A percentile compares a stretch with the other conserved stretches of the same genome.
Conservation (phyloP, 2,888 invertebrate genomes). For the Gymnoscelis rufifasciata region DNA sequence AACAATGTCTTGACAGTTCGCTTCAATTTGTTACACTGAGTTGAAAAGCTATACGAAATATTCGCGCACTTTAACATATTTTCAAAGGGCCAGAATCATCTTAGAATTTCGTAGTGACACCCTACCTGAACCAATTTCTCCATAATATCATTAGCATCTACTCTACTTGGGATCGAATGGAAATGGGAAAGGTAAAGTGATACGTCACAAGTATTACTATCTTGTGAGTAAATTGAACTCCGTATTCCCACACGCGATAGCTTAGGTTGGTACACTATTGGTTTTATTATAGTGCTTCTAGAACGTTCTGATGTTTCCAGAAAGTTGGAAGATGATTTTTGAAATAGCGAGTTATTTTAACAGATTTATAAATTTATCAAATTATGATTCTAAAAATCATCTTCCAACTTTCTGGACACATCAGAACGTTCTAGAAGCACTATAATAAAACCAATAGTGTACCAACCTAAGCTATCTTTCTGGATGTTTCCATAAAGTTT, state of each 20-base stretch:
- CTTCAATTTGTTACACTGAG: no score
- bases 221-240: slow-evolving; percentile 27
- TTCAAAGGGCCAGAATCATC: no score
- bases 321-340: no score
- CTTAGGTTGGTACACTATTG: slow-evolving; percentile 7
- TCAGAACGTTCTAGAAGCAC: not conserved
- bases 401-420: no score
- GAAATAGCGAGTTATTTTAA: no score
- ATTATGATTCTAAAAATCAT: no score
- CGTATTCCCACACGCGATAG: slow-evolving; percentile 15
- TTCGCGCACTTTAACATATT: not conserved
- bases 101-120: slow-evolving; percentile 55
- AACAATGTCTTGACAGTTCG: no score
- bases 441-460: slow-evolving; percentile 5
- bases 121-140: slow-evolving; percentile 53
- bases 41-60: no score
- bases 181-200: slow-evolving; percentile 35
- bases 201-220: slow-evolving; percentile 31
- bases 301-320: not conserved
- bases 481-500: no score
- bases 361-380: no score
- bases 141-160: slow-evolving; percentile 59
- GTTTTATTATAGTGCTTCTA: slow-evolving; percentile 3
- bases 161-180: slow-evolving; percentile 32
- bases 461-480: slow-evolving; percentile 10